Evolutionary conservation across 92 coral and sea anemone species (phyloP).

Genomic region (Siderastrea radians): DNA sequence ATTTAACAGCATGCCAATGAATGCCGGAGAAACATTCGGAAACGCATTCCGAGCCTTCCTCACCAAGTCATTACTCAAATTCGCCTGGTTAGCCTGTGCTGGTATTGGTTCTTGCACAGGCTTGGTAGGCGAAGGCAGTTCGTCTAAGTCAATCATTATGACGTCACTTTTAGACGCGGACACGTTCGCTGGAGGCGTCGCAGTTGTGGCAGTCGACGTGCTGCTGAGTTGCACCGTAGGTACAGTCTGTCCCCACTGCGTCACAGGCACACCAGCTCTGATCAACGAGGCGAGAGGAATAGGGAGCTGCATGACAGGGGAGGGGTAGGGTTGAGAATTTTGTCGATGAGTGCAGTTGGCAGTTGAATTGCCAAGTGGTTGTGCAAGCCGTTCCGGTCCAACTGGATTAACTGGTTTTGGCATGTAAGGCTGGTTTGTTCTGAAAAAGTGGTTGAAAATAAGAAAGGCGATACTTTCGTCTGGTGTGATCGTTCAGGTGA

Average conservation of each 20-base stretch:
- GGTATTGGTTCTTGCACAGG: background rate
- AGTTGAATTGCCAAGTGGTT: background rate
- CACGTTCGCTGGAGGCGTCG: background rate
- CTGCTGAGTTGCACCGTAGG: conserved; percentile 7
- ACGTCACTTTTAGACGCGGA: conserved; percentile 29
- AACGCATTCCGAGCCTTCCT: conserved; percentile 27
- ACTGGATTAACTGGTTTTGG: conserved; percentile 38
- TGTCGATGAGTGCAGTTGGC: conserved; percentile 20
- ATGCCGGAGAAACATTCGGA: conserved; percentile 35
- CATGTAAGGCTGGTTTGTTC: conserved; percentile 2
- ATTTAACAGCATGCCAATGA: conserved; percentile 24
- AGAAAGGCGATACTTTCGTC: background rate
- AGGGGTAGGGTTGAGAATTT: background rate
- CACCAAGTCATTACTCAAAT: conserved; percentile 1
- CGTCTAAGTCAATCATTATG: conserved; percentile 78
- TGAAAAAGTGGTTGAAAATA: conserved; percentile 6
- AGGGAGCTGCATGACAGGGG: conserved; percentile 16
- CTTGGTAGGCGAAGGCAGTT: conserved; percentile 73
- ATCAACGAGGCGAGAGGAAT: conserved; percentile 49
- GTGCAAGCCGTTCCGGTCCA: conserved; percentile 14
- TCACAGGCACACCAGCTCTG: conserved; percentile 48
- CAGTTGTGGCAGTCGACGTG: background rate
- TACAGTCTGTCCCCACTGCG: background rate
- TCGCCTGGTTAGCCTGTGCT: background rate
- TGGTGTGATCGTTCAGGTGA: background rate